Evolutionary conservation across 2,113 vertebrate genomes (phyloP).

Genomic region (Ibidorhyncha struthersii): DNA sequence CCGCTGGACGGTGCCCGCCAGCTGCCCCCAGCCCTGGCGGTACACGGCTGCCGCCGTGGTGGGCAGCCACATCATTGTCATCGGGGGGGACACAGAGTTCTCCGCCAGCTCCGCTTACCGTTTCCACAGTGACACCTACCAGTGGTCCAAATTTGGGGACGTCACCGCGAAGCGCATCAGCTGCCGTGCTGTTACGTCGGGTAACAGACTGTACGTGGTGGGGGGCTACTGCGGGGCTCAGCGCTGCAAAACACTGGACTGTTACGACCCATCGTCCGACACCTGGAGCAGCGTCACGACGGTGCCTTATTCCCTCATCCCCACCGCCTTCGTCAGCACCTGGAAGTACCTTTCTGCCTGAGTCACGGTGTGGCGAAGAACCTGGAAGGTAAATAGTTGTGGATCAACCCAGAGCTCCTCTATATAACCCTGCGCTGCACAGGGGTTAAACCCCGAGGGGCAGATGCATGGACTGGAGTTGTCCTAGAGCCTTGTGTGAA

Average conservation of each 20-base stretch:
- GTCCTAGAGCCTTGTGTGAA: neutral
- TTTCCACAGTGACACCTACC: slow-evolving; percentile 83
- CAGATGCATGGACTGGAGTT: neutral
- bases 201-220: slow-evolving; percentile 84
- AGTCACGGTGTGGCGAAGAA: accelerated
- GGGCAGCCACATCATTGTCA: slow-evolving; percentile 82
- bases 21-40: slow-evolving; percentile 84
- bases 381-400: neutral
- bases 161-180: slow-evolving; percentile 85
- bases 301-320: slow-evolving; percentile 81
- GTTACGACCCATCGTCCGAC: slow-evolving; percentile 79
- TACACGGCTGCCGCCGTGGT: slow-evolving; percentile 82
- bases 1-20: slow-evolving; percentile 80
- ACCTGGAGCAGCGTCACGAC: slow-evolving; percentile 84
- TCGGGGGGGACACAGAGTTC: slow-evolving; percentile 84
- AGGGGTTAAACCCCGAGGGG: neutral
- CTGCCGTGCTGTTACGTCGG: slow-evolving; percentile 81
- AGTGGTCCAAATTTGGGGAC: slow-evolving; percentile 84
- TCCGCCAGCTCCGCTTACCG: slow-evolving; percentile 84
- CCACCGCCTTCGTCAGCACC: slow-evolving; percentile 84
- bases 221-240: slow-evolving; percentile 85
- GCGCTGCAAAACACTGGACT: slow-evolving; percentile 84
- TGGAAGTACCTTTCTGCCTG: slow-evolving; percentile 82
- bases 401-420: neutral
- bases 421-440: accelerated